Percentiles rank a stretch among this genome's conserved stretches.
Evolutionary conservation across 2,888 invertebrate genomes (phyloP).

Genomic region (Sturmia bella): DNA sequence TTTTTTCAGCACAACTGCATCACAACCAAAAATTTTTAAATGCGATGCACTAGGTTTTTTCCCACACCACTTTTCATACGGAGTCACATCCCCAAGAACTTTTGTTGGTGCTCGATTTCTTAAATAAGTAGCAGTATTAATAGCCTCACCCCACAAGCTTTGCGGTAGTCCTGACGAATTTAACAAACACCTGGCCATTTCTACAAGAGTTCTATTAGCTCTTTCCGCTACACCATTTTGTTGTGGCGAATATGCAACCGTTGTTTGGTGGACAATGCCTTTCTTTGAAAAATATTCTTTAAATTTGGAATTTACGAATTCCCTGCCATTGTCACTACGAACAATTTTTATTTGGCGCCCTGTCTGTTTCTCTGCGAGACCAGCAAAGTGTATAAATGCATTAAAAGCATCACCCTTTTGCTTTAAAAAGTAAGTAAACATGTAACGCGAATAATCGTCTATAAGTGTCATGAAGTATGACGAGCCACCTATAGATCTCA

Average conservation of each 20-base stretch:
- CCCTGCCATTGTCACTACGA: conserved; percentile 32
- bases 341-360: conserved; percentile 37
- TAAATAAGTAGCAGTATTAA: not conserved
- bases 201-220: too few relatives aligned
- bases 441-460: conserved; percentile 37
- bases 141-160: not conserved
- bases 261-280: too few relatives aligned
- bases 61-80: not conserved
- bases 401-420: conserved; percentile 47
- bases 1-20: not conserved
- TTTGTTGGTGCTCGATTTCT: not conserved
- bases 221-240: too few relatives aligned
- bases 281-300: too few relatives aligned
- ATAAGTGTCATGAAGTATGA: conserved; percentile 39
- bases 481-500: conserved; percentile 24
- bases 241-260: too few relatives aligned
- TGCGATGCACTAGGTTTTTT: not conserved
- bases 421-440: conserved; percentile 42
- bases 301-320: too few relatives aligned
- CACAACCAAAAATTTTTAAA: not conserved
- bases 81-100: not conserved
- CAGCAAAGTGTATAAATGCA: conserved; percentile 44
- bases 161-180: not conserved
- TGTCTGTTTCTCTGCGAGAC: conserved; percentile 44
- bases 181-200: too few relatives aligned